Percentiles rank a stretch among this genome's conserved stretches.
Conservation (phyloP, 1,140 invertebrate genomes). For the Drosophila erecta region DNA sequence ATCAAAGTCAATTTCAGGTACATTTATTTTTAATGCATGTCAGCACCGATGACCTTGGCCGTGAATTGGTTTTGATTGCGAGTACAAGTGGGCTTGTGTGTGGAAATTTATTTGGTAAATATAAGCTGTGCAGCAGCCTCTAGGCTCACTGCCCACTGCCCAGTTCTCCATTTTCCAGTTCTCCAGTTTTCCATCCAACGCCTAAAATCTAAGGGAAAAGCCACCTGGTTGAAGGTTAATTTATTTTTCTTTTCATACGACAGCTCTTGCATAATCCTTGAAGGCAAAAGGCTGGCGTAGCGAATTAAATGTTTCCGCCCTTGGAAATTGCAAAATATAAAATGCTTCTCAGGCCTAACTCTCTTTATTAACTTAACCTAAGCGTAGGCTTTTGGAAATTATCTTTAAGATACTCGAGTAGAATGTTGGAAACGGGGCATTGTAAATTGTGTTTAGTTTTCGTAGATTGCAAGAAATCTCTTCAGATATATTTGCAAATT, state of each 20-base stretch:
- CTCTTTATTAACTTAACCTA: too few species aligned
- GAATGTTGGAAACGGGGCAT: neutral
- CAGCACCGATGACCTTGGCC: conserved; percentile 39
- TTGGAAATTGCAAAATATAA: neutral
- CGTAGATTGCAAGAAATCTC: too few species aligned
- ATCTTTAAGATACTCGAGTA: neutral
- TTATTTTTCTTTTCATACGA: conserved; percentile 19
- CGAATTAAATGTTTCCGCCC: neutral
- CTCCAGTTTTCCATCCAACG: too few species aligned
- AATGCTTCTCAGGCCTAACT: neutral
- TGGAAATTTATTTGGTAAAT: conserved; percentile 42
- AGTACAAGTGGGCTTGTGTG: neutral
- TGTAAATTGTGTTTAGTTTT: too few species aligned
- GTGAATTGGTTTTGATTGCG: conserved; percentile 8
- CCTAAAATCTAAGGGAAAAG: neutral
- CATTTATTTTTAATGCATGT: conserved; percentile 54
- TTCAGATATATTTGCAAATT: too few species aligned
- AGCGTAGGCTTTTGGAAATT: neutral
- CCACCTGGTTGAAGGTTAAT: conserved; percentile 17
- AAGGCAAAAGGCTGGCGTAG: neutral
- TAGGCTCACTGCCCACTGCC: conserved; percentile 1
- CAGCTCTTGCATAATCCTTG: neutral
- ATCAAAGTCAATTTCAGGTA: conserved; percentile 56
- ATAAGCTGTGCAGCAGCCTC: conserved; percentile 11
- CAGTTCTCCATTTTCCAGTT: too few species aligned